phyloP scores from a whole-genome alignment of 1,140 invertebrate species.

The Amyelois transitella region DNA sequence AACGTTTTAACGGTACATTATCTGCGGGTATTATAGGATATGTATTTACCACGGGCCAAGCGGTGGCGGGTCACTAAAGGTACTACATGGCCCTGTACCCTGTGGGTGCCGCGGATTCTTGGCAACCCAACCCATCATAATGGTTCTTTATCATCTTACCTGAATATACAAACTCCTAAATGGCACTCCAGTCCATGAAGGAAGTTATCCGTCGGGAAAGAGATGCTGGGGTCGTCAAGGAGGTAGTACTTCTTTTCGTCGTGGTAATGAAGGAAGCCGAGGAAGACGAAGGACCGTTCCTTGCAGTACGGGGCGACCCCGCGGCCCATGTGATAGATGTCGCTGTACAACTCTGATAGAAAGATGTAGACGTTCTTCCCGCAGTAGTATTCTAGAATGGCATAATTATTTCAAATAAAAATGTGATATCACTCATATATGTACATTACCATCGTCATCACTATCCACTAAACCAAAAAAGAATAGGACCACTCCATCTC shows the following conservation, averaged over 20 bases:
- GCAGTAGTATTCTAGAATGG: slow-evolving; percentile 51
- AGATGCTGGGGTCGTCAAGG: slow-evolving; percentile 54
- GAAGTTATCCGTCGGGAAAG: slow-evolving; percentile 59
- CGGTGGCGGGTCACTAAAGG: too few species aligned
- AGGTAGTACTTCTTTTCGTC: slow-evolving; percentile 61
- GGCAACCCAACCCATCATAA: too few species aligned
- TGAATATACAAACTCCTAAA: slow-evolving; percentile 55
- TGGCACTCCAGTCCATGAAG: slow-evolving; percentile 62
- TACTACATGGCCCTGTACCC: too few species aligned
- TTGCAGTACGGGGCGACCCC: slow-evolving; percentile 57
- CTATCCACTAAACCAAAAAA: too few species aligned
- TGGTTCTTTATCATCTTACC: slow-evolving; percentile 31
- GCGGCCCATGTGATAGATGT: slow-evolving; percentile 55
- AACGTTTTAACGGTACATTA: too few species aligned
- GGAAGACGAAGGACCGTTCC: slow-evolving; percentile 52
- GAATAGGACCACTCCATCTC: too few species aligned
- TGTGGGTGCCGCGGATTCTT: too few species aligned
- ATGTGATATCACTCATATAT: too few species aligned
- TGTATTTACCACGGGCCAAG: too few species aligned
- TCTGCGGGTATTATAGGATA: too few species aligned
- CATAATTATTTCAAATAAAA: not conserved
- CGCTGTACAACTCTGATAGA: slow-evolving; percentile 53
- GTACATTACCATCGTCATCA: too few species aligned
- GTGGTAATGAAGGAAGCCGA: slow-evolving; percentile 57
- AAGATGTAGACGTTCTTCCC: slow-evolving; percentile 61